Evolutionary conservation across 2,113 vertebrate genomes (phyloP), one percentile per base, ranked within the genome.

Genomic region (Stigmatopora argus): DNA sequence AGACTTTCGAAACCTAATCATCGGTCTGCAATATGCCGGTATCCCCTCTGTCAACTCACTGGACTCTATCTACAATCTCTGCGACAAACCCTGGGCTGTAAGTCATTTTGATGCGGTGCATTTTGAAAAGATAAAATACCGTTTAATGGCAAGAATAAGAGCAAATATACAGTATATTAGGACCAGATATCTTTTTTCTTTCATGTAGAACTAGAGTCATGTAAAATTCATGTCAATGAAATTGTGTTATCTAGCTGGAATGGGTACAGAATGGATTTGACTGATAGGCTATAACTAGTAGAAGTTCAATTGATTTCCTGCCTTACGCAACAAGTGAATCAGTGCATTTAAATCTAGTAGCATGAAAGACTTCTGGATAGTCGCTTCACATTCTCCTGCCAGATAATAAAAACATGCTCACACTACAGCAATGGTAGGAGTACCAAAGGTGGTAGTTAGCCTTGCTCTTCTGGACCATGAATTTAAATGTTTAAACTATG

Each of bases 71-170:
- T 98, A 94, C 84, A 98, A 95, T 89, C 96, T 99, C 77, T 97
- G 95, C 10, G 97, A 99, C 90, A 99, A 99, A 75, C 97, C 97
- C 0, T 99, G 96, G 97, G 96, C 97, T 88, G 97, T 99, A 73
- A 85, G 84, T 26, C 18, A 18, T 21, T 31, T 31, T 56, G 66
- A 65, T 34, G 49, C 3, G n/a, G 64, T 49, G 26, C 62, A 7
- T 31, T 41, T 12, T 19, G n/a, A 59, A 31, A 12, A 48, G 6
- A 55, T 2, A 55, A 55, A 55, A 12, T 14, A 10, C 5, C 0
- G 18, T 61, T 31, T 17, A 38, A 35, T 59, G 14, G 23, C 56
- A 34, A 60, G 31, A n/a, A 35, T 38, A 52, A 52, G 21, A 53
- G 21, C 19, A 26, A 53, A 23, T 5, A 23, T 53, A 53, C 19